Percentiles rank a stretch among this genome's conserved stretches.
These are phyloP conservation scores for Dipodomys spectabilis DNA, from an alignment of 2,113 vertebrate genomes.

Conservation along the genomic window DNA sequence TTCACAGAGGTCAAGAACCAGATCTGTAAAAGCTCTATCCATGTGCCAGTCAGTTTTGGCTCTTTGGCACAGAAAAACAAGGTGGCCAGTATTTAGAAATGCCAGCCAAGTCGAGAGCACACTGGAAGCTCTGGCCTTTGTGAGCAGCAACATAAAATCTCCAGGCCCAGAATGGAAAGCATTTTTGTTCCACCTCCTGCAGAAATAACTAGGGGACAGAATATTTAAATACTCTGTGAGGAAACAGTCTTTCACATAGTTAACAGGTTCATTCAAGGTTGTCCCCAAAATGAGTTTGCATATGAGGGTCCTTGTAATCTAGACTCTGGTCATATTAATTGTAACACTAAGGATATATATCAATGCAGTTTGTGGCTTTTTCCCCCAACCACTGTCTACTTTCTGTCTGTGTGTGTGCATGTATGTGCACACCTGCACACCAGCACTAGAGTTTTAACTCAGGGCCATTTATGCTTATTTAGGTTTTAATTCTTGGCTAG, in stretches of 20 bases:
- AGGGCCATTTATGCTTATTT: too few species aligned
- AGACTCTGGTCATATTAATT: background rate
- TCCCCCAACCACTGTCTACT: too few species aligned
- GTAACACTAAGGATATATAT: background rate
- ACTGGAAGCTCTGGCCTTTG: background rate
- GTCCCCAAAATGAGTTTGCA: background rate
- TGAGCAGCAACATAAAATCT: background rate
- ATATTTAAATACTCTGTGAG: background rate
- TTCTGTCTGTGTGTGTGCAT: too few species aligned
- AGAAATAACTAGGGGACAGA: background rate
- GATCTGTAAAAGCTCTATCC: background rate
- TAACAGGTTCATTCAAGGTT: background rate
- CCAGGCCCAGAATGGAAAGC: background rate
- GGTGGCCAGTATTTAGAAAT: background rate
- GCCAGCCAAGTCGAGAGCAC: background rate
- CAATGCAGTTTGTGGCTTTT: background rate
- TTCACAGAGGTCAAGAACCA: background rate
- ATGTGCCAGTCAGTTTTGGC: background rate
- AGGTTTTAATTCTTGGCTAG: too few species aligned
- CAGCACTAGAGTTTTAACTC: too few species aligned
- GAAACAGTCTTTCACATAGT: background rate
- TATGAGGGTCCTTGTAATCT: background rate
- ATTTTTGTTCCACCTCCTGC: background rate
- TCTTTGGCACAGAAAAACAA: background rate
- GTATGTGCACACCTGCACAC: too few species aligned